These are phyloP conservation scores for Synanthedon formicaeformis DNA, from an alignment of 2,888 invertebrate genomes.

Conservation along the genomic window DNA sequence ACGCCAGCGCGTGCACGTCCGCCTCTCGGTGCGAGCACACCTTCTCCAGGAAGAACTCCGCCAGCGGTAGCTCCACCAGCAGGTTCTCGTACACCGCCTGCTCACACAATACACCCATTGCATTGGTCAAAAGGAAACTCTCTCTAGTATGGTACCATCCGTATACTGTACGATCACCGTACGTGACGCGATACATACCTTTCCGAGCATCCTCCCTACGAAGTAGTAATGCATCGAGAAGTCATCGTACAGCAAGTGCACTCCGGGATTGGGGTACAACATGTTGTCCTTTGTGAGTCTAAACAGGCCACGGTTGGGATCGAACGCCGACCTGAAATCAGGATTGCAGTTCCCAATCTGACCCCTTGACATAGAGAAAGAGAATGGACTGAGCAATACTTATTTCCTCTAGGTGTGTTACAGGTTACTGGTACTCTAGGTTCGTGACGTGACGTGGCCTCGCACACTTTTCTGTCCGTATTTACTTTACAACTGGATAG, in stretches of 20 bases:
- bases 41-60: conserved; percentile 89
- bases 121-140: background rate
- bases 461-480: too few species aligned
- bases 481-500: too few species aligned
- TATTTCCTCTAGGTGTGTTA: too few species aligned
- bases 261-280: conserved; percentile 96
- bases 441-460: too few species aligned
- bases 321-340: conserved; percentile 81
- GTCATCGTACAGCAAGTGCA: conserved; percentile 86
- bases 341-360: too few species aligned
- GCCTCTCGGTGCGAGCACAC: conserved; percentile 81
- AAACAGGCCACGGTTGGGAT: conserved; percentile 96
- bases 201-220: conserved; percentile 93
- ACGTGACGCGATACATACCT: conserved; percentile 58
- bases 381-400: too few species aligned
- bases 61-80: conserved; percentile 93
- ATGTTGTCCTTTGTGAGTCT: conserved; percentile 89
- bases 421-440: too few species aligned
- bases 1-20: conserved; percentile 92
- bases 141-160: background rate
- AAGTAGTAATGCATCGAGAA: conserved; percentile 93
- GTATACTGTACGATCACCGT: background rate
- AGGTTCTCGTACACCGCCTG: conserved; percentile 95
- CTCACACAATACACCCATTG: too few species aligned
- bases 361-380: too few species aligned